Base-by-base conservation (phyloP, 2,797 vertebrate species). In the Molossus alvarezi region DNA sequence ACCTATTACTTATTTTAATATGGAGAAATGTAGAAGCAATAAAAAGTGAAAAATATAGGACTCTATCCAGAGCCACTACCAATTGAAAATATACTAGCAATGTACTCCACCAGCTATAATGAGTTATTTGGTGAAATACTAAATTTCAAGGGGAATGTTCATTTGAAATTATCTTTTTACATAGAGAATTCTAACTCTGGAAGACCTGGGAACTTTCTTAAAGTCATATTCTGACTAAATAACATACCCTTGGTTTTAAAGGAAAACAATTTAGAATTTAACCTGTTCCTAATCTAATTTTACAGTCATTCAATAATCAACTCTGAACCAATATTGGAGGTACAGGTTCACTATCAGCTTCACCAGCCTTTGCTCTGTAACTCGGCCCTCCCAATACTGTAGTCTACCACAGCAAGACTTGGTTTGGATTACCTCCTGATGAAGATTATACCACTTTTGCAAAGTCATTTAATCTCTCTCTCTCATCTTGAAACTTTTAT, bases 221-320 rank as follows among this genome's bases (percentile, higher is more conserved):
- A 95, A 85, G n/a, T 93, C 53, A 27, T 20, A 21, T 88, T 91
- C 92, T 90, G 41, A 95, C 27, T 91, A 90, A 94, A 88, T 13
- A 84, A 15, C 13, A 92, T 21, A 71, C 0, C 8, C 6, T 65
- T 77, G 62, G 33, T 48, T 91, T 91, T 96, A 76, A 88, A 93
- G 27, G 75, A 90, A 80, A 89, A 77, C 20, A 17, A 9, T n/a
- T 25, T 57, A 58, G 27, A 90, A 75, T 60, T 83, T 80, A 88
- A 57, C 29, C 71, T 76, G 12, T 14, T 75, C 29, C 51, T 64
- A 83, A 67, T 45, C 60, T 91, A 57, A 85, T 45, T 90, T 77
- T 14, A 55, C 60, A 27, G 41, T 89, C 62, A 55, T 33, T 80
- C 58, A 64, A 48, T 2, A 51, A 91, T 41, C 67, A 90, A 76